Evolutionary conservation across 1,140 invertebrate genomes (phyloP).

Genomic region (Drosophila carrolli): DNA sequence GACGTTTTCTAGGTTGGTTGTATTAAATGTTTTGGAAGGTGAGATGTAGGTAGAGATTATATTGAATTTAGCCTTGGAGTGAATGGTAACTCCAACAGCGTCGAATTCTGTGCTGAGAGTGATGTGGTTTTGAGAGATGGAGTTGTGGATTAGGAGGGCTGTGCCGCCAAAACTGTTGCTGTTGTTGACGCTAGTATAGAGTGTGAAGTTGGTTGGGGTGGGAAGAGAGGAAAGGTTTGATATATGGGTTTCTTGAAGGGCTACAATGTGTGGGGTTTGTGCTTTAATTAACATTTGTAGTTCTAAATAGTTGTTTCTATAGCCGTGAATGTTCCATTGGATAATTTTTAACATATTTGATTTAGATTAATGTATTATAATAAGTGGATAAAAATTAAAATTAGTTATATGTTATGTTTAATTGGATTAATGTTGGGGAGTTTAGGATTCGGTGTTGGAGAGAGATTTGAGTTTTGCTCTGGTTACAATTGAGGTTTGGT

Average conservation of each 20-base stretch:
- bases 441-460: no score
- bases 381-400: no score
- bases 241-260: background rate
- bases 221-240: background rate
- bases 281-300: background rate
- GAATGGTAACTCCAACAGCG: background rate
- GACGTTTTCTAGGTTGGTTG: background rate
- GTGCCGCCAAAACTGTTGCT: background rate
- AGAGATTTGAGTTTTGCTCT: no score
- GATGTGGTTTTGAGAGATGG: background rate
- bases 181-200: background rate
- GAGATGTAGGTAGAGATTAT: background rate
- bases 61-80: background rate
- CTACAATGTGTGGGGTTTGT: background rate
- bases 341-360: background rate
- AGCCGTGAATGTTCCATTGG: background rate
- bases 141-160: background rate
- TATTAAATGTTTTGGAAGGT: background rate
- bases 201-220: background rate
- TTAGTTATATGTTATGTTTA: no score
- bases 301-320: conserved; percentile 4
- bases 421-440: no score
- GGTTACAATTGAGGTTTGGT: no score
- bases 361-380: no score
- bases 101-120: background rate